A percentile compares a stretch with the other conserved stretches of the same genome.
Evolutionary conservation across 2,888 invertebrate species (phyloP).

Genomic region (Hemistola chrysoprasaria): DNA sequence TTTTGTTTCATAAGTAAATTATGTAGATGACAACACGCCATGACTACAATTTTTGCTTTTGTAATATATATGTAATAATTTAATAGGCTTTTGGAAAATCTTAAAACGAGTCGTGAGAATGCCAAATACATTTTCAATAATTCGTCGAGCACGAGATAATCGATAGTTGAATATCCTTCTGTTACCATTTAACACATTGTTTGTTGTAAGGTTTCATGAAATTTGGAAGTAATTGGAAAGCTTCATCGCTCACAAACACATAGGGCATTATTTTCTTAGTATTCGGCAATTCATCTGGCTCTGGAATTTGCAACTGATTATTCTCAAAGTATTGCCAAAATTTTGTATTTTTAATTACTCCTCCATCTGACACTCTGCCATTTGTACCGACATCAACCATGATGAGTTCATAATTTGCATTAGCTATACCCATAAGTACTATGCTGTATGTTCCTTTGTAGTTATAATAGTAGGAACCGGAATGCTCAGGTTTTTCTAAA

Average conservation of each 20-base stretch:
- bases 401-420: constrained; percentile 7
- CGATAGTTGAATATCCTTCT: constrained; percentile 20
- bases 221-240: not conserved
- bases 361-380: constrained; percentile 5
- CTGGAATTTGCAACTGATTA: not conserved
- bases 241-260: not conserved
- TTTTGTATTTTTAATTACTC: constrained; percentile 4
- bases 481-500: no score
- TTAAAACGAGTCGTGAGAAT: constrained; percentile 18
- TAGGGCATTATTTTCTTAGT: not conserved
- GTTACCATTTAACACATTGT: constrained; percentile 6
- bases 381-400: constrained; percentile 5
- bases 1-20: constrained; percentile 17
- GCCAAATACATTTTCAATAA: constrained; percentile 22
- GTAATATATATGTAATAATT: constrained; percentile 5
- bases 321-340: not conserved
- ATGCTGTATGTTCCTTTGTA: constrained; percentile 3
- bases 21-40: constrained; percentile 18
- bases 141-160: constrained; percentile 20
- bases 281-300: not conserved
- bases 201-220: constrained; percentile 6
- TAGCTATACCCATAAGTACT: constrained; percentile 5
- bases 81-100: constrained; percentile 15
- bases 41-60: constrained; percentile 10
- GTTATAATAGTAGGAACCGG: not conserved